These are phyloP conservation scores for Paramisgurnus dabryanus DNA, from an alignment of 2,113 vertebrate species.

Conservation along the genomic window DNA sequence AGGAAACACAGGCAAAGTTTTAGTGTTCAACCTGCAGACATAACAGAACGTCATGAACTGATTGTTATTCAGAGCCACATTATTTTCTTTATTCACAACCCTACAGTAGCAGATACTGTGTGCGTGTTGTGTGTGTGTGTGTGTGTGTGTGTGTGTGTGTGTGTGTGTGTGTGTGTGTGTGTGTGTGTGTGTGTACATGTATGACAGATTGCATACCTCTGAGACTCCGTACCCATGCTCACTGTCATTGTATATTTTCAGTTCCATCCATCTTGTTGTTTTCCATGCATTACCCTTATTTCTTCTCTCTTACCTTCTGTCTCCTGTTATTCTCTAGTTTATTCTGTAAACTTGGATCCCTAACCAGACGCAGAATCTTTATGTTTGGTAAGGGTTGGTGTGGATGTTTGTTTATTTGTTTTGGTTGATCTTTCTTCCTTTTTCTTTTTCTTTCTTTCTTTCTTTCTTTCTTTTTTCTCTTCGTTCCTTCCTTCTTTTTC, in stretches of 20 bases:
- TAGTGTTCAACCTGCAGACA: too few species aligned
- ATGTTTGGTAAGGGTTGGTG: constrained; percentile 68
- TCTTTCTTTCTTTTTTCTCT: not conserved
- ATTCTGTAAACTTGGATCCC: constrained; percentile 72
- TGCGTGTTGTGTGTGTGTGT: too few species aligned
- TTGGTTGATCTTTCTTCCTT: not conserved
- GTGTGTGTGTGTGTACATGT: not conserved
- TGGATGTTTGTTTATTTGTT: not conserved
- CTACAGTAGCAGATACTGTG: too few species aligned
- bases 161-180: too few species aligned
- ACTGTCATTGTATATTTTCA: constrained; percentile 22
- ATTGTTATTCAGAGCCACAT: too few species aligned
- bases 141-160: too few species aligned
- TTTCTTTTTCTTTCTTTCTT: not conserved
- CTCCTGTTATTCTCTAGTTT: constrained; percentile 61
- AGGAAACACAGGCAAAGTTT: too few species aligned
- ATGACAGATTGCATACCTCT: not conserved
- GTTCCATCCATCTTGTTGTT: constrained; percentile 15
- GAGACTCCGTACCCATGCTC: not conserved
- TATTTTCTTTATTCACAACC: too few species aligned
- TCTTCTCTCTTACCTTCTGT: constrained; percentile 19
- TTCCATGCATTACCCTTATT: constrained; percentile 29
- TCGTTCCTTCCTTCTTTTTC: not conserved
- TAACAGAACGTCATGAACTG: too few species aligned
- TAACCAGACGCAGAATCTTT: constrained; percentile 67